These are phyloP conservation scores for Notiomystis cincta DNA, from an alignment of 2,113 vertebrate species.

Conservation along the genomic window DNA sequence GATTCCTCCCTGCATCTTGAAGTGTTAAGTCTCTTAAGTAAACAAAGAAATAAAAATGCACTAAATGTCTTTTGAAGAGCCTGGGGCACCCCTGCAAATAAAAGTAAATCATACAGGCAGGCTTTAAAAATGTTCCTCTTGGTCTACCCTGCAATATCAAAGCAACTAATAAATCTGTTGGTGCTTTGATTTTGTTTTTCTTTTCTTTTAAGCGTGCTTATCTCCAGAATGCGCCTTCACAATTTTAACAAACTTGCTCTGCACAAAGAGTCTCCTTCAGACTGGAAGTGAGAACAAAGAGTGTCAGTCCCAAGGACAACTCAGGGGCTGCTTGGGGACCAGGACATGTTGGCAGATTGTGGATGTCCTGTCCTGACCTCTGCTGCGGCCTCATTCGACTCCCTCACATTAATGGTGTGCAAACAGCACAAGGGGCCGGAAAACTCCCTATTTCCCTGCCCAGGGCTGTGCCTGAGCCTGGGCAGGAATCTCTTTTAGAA, in stretches of 20 bases:
- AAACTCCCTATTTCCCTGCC: slow-evolving; percentile 5
- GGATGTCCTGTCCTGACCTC: slow-evolving; percentile 43
- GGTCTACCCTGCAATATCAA: slow-evolving; percentile 21
- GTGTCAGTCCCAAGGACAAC: neutral
- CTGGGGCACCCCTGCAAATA: neutral
- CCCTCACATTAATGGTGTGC: neutral
- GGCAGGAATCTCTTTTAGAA: slow-evolving; percentile 41
- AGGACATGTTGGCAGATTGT: neutral
- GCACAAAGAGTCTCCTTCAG: neutral
- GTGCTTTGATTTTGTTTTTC: slow-evolving; percentile 22
- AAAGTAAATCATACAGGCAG: neutral
- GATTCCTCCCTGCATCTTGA: neutral
- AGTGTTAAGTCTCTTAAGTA: neutral
- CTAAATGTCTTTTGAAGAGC: slow-evolving; percentile 9
- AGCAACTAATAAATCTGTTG: slow-evolving; percentile 48
- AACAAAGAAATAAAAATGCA: slow-evolving; percentile 45
- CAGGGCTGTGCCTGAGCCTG: neutral
- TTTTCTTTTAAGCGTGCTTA: neutral
- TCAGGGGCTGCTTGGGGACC: neutral
- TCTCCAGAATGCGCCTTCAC: neutral
- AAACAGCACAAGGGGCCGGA: neutral
- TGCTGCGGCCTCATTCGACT: neutral
- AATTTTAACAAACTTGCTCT: slow-evolving; percentile 1
- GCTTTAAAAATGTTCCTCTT: slow-evolving; percentile 31
- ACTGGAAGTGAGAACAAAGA: slow-evolving; percentile 24